These are phyloP conservation scores for Phocides pigmalion DNA, from an alignment of 1,140 invertebrate genomes.

Conservation along the genomic window DNA sequence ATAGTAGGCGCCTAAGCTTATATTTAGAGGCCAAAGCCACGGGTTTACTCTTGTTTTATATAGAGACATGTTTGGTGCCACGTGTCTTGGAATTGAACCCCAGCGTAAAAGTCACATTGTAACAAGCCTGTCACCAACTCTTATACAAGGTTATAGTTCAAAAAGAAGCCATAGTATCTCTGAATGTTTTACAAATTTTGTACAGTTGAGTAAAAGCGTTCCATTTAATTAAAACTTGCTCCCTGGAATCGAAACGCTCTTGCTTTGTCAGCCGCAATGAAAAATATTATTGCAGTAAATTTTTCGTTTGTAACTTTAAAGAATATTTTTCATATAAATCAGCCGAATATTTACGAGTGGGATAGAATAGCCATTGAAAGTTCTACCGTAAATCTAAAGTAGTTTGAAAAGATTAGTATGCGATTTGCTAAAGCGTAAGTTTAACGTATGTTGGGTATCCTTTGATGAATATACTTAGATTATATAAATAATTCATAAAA, in stretches of 20 bases:
- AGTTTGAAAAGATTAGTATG: conserved; percentile 30
- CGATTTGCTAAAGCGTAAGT: conserved; percentile 7
- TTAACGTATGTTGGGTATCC: not conserved
- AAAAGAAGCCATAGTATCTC: conserved; percentile 46
- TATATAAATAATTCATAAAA: not conserved
- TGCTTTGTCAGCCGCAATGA: conserved; percentile 37
- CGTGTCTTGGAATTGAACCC: too few relatives aligned
- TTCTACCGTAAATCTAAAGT: conserved; percentile 40
- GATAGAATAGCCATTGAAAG: conserved; percentile 38
- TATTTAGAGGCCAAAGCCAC: too few relatives aligned
- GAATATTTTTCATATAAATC: conserved; percentile 38
- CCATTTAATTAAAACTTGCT: conserved; percentile 56
- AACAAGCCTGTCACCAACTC: too few relatives aligned
- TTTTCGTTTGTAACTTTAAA: conserved; percentile 24
- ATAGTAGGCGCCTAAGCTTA: too few relatives aligned
- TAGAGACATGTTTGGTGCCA: too few relatives aligned
- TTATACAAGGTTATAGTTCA: conserved; percentile 20
- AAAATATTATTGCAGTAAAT: conserved; percentile 29
- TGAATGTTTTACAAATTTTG: conserved; percentile 51
- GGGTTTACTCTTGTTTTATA: too few relatives aligned
- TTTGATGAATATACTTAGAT: not conserved
- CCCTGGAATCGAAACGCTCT: conserved; percentile 38
- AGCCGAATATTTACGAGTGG: conserved; percentile 32
- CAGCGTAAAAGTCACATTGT: too few relatives aligned
- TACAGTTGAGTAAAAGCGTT: conserved; percentile 48